Conservation (phyloP, 2,888 invertebrate species). For the Agrotis exclamationis region DNA sequence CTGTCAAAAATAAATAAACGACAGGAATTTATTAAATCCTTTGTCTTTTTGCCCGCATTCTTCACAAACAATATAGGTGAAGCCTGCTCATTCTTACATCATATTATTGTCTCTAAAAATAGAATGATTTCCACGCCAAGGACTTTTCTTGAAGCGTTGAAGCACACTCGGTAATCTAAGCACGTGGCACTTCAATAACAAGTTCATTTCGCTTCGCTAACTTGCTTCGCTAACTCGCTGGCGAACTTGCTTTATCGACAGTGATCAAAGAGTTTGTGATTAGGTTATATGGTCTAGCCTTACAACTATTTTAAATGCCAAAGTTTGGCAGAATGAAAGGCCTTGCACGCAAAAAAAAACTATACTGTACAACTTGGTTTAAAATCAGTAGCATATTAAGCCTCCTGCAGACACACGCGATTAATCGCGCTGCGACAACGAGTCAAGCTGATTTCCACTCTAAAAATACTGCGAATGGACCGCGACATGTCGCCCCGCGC, state of each 20-base stretch:
- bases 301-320: background rate
- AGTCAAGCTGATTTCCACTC: too few species aligned
- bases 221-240: conserved; percentile 22
- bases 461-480: too few species aligned
- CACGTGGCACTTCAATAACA: conserved; percentile 59
- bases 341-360: too few species aligned
- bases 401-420: too few species aligned
- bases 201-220: conserved; percentile 46
- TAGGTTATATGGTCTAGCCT: conserved; percentile 15
- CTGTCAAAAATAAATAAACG: too few species aligned
- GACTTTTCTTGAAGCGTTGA: conserved; percentile 44
- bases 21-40: conserved; percentile 2
- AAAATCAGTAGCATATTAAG: too few species aligned
- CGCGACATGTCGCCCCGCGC: too few species aligned
- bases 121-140: conserved; percentile 43
- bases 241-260: conserved; percentile 16
- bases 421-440: too few species aligned
- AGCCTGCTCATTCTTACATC: conserved; percentile 29
- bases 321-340: too few species aligned
- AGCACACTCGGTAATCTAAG: conserved; percentile 33
- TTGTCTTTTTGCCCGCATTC: conserved; percentile 7
- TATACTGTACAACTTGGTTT: too few species aligned
- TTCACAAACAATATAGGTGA: conserved; percentile 9
- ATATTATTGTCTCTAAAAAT: conserved; percentile 34
- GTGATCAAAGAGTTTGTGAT: conserved; percentile 29